phyloP scores from a whole-genome alignment of 2,888 invertebrate genomes.

The Allophyes oxyacanthae region DNA sequence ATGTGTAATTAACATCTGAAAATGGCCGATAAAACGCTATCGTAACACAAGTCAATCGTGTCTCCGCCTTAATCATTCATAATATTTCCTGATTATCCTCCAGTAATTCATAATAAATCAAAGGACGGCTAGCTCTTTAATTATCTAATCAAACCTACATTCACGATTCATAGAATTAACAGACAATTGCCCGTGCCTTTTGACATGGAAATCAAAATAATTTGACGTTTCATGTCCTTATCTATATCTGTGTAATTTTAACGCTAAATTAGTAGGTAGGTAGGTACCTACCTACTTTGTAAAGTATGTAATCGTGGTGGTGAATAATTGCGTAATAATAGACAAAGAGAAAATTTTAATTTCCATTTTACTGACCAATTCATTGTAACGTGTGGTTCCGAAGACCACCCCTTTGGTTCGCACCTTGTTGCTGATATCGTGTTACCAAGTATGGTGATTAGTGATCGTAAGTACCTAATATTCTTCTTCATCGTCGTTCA shows the following conservation, averaged over 20 bases:
- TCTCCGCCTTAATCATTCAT: conserved; percentile 15
- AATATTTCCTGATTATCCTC: conserved; percentile 22
- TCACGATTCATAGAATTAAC: conserved; percentile 28
- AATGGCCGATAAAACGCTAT: conserved; percentile 1
- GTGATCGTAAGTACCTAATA: no score
- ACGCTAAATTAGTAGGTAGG: conserved; percentile 14
- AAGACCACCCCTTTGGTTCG: no score
- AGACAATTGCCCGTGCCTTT: conserved; percentile 20
- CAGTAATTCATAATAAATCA: conserved; percentile 36
- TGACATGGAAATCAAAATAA: conserved; percentile 49
- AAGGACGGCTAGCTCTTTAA: conserved; percentile 34
- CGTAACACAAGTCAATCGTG: conserved; percentile 28
- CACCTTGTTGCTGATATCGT: no score
- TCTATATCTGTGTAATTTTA: conserved; percentile 38
- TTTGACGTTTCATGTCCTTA: conserved; percentile 36
- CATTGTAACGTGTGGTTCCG: no score
- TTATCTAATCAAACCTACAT: conserved; percentile 31
- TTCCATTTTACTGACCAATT: no score
- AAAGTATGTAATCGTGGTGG: neutral
- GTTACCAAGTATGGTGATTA: no score
- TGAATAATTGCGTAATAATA: no score
- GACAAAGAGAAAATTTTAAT: no score
- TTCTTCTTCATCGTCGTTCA: no score
- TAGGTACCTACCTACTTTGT: no score
- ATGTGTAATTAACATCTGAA: no score